Conservation (phyloP, 2,797 vertebrate species). For the Artibeus lituratus region DNA sequence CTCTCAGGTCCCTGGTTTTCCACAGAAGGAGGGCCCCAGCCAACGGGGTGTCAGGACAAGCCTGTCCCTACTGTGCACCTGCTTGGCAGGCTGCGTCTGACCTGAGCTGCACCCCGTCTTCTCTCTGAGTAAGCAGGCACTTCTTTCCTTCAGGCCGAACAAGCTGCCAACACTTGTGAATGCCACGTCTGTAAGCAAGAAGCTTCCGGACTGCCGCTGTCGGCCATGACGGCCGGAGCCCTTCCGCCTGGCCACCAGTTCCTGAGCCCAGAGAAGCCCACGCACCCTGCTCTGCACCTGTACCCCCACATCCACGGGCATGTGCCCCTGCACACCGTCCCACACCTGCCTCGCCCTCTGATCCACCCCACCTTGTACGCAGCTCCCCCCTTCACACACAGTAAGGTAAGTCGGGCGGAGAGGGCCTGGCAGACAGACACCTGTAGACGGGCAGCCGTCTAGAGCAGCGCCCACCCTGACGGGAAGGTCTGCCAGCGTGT, state of each 20-base stretch:
- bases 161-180: slow-evolving; percentile 91
- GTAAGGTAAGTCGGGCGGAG: slow-evolving; percentile 88
- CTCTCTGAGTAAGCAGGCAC: not conserved
- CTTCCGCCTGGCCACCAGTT: slow-evolving; percentile 92
- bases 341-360: slow-evolving; percentile 92
- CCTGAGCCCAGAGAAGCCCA: slow-evolving; percentile 91
- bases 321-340: slow-evolving; percentile 94
- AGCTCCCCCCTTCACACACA: slow-evolving; percentile 94
- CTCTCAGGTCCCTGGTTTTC: not conserved
- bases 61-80: not conserved
- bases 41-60: not conserved
- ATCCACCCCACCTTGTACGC: slow-evolving; percentile 95
- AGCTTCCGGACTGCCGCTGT: slow-evolving; percentile 85
- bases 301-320: slow-evolving; percentile 99
- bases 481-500: not conserved
- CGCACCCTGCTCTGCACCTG: slow-evolving; percentile 95
- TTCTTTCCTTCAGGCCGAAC: slow-evolving; percentile 85
- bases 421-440: not conserved
- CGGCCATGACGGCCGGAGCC: slow-evolving; percentile 87
- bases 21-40: not conserved
- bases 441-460: rapidly evolving
- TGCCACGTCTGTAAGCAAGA: slow-evolving; percentile 98
- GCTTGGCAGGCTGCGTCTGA: not conserved
- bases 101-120: not conserved
- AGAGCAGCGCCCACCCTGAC: not conserved